Evolutionary conservation across 2,888 invertebrate genomes (phyloP).

Genomic region (Plebejus argus): DNA sequence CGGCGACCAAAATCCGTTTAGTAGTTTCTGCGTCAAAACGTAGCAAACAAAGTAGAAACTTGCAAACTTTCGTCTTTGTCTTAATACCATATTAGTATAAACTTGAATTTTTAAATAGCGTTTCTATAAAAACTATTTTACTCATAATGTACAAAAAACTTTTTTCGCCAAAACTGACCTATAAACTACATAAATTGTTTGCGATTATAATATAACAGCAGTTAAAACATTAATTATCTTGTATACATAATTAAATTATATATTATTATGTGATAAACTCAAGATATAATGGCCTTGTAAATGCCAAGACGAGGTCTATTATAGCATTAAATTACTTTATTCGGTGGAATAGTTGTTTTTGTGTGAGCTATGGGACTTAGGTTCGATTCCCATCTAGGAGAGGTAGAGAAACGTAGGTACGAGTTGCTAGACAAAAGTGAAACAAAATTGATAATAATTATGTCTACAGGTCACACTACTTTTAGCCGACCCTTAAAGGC

Average conservation of each 20-base stretch:
- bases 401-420: too few relatives aligned
- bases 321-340: background rate
- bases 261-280: background rate
- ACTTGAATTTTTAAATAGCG: too few relatives aligned
- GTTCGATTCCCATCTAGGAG: background rate
- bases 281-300: background rate
- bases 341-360: background rate
- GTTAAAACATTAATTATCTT: background rate
- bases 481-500: too few relatives aligned
- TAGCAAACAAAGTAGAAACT: too few relatives aligned
- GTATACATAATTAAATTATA: constrained; percentile 8
- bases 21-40: too few relatives aligned
- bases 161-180: background rate
- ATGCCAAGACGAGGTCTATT: background rate
- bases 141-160: background rate
- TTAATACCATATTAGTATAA: too few relatives aligned
- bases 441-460: too few relatives aligned
- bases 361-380: background rate
- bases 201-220: background rate
- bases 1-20: too few relatives aligned
- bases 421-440: too few relatives aligned
- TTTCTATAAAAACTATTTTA: background rate
- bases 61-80: too few relatives aligned
- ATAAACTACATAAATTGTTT: background rate
- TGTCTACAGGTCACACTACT: too few relatives aligned